These are phyloP conservation scores for Falco naumanni DNA, from an alignment of 2,797 vertebrate species.

Conservation along the genomic window DNA sequence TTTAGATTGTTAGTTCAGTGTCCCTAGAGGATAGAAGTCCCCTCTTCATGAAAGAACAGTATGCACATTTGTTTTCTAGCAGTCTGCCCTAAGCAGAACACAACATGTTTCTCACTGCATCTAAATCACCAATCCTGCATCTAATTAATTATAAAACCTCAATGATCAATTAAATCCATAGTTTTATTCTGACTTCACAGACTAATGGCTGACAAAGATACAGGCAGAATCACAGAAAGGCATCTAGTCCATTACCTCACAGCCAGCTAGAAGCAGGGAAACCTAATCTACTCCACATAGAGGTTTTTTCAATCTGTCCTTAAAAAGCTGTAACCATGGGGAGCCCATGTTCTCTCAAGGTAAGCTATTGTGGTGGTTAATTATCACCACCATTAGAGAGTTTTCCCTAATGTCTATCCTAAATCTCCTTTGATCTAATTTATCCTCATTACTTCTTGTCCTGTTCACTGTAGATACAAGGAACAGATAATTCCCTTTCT, in stretches of 20 bases:
- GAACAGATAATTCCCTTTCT: neutral
- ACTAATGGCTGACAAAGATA: neutral
- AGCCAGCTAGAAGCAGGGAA: neutral
- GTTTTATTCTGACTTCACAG: neutral
- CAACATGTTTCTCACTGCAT: neutral
- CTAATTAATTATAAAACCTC: neutral
- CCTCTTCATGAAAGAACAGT: neutral
- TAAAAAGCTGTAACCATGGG: neutral
- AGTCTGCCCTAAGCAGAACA: neutral
- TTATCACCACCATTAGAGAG: neutral
- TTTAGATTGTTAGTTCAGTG: neutral
- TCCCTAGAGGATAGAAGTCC: neutral
- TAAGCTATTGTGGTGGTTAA: constrained; percentile 3
- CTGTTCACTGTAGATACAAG: neutral
- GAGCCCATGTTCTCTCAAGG: neutral
- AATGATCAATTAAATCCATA: neutral
- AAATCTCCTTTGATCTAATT: constrained; percentile 35
- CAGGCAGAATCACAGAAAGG: neutral
- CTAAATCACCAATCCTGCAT: neutral
- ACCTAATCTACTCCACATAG: neutral
- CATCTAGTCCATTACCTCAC: neutral
- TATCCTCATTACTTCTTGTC: neutral
- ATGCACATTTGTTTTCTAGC: neutral
- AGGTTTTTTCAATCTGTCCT: neutral
- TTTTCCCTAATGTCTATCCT: constrained; percentile 5